Evolutionary conservation across 2,797 vertebrate species (phyloP), one percentile per base, ranked within the genome.

Genomic region (Lemur catta): DNA sequence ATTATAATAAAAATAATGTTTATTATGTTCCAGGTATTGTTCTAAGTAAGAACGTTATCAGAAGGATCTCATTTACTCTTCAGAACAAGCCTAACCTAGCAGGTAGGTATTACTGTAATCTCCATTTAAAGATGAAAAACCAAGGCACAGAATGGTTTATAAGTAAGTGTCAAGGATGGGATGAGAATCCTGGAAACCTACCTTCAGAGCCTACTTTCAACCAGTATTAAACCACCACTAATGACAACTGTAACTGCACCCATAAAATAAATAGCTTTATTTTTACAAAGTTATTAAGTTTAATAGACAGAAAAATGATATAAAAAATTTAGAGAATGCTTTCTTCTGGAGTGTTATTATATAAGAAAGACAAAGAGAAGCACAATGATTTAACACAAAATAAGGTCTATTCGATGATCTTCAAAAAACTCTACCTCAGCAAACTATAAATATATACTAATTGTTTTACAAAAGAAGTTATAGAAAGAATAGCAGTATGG

Each of bases 391-490:
- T 84, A 50, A 87, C 35, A 69, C 4, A 72, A 86, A 85, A 76
- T 46, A 95, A 89, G 26, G 15, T 57, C 35, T 4, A 35, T 35
- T 59, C 9, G 12, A 38, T 61, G 30, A 35, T 71, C 38, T 85
- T 67, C n/a, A 57, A 76, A 89, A 90, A 71, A 91, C 41, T 4
- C 3, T 93, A 71, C 11, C 24, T 75, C 12, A 57, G 30, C 0
- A 74, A 93, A n/a, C 74, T 91, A 1, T 79, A 95, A 85, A 46
- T 72, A 57, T 26, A 26, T 26, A 69, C 10, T 76, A 15, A 76
- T 18, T 74, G 0, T 0, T 96, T 97, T 84, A 94, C 72, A 94
- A 15, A 93, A 91, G 50, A 87, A 7, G 4, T 87, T 97, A 35
- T 46, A 63, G 57, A 95, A 92, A 93, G 55, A 92, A 52, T 2